A percentile compares a stretch with the other conserved stretches of the same genome.
phyloP scores from a whole-genome alignment of 2,113 vertebrate species.

The Pipa parva region DNA sequence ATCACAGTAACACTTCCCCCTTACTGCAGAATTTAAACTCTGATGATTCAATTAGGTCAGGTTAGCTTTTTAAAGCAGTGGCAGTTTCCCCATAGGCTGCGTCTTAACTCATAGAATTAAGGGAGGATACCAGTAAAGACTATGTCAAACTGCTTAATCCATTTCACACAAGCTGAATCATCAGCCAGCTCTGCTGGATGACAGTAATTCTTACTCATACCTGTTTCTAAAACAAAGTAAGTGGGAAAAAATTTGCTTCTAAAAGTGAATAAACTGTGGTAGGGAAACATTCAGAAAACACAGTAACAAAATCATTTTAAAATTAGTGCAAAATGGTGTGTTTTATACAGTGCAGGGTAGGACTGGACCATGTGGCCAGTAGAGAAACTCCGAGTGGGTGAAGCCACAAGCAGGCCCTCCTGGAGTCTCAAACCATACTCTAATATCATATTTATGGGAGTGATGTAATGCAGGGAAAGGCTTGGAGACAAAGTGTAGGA shows the following conservation, averaged over 20 bases:
- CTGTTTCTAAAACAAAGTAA: not conserved
- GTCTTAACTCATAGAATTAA: constrained; percentile 7
- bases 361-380: no score
- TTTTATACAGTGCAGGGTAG: no score
- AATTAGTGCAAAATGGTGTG: no score
- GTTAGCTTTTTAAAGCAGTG: not conserved
- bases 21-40: not conserved
- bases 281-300: not conserved
- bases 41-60: constrained; percentile 4
- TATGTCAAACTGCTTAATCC: not conserved
- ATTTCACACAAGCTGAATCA: constrained; percentile 1
- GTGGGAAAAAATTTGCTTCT: not conserved
- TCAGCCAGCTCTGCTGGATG: not conserved
- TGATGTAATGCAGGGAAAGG: no score
- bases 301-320: not conserved
- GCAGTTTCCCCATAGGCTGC: constrained; percentile 4
- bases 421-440: no score
- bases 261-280: not conserved
- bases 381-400: no score
- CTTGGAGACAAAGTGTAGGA: no score
- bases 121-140: not conserved
- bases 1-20: not conserved
- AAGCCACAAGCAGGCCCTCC: no score
- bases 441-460: no score
- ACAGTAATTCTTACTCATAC: not conserved